Conservation (phyloP, 1,140 invertebrate species). For the Diachasmimorpha longicaudata region DNA sequence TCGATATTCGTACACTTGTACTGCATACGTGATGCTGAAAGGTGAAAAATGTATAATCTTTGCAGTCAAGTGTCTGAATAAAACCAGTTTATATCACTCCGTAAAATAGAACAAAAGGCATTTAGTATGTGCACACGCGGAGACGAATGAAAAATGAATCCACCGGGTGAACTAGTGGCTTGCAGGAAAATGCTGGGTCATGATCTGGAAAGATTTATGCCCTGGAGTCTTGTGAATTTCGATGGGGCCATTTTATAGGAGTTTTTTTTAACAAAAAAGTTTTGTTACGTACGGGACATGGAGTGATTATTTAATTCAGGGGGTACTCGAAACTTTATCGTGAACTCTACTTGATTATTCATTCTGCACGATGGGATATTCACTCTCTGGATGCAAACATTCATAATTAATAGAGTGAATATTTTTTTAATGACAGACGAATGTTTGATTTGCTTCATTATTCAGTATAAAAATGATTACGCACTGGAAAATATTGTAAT, state of each 20-base stretch:
- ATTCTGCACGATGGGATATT: too few species aligned
- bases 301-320: neutral
- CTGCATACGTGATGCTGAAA: constrained; percentile 40
- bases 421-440: too few species aligned
- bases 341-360: too few species aligned
- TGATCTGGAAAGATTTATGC: constrained; percentile 15
- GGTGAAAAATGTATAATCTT: neutral
- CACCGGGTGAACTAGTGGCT: neutral
- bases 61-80: constrained; percentile 1
- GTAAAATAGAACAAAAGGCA: constrained; percentile 1
- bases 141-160: constrained; percentile 16
- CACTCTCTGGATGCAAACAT: too few species aligned
- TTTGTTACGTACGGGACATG: neutral
- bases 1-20: constrained; percentile 81
- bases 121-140: neutral
- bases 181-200: neutral
- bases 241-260: neutral
- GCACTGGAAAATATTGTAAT: too few species aligned
- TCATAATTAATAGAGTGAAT: too few species aligned
- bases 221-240: neutral
- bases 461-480: too few species aligned
- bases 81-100: constrained; percentile 2
- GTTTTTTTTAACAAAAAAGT: neutral
- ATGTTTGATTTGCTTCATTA: too few species aligned
- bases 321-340: too few species aligned